Conservation (phyloP, 37 sponge, comb jelly and placozoan species). For the Axinella damicornis region DNA sequence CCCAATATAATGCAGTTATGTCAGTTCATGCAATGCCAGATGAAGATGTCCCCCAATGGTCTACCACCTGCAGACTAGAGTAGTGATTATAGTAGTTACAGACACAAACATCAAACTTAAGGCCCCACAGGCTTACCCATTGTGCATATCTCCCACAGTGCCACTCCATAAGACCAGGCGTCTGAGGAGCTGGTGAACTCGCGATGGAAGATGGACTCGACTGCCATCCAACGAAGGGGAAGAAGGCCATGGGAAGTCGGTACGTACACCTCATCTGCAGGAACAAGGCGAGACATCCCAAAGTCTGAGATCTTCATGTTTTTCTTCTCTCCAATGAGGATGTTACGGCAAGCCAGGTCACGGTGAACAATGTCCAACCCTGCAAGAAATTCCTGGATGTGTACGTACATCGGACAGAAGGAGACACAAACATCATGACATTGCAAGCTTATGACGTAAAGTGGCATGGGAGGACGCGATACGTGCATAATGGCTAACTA, state of each 20-base stretch:
- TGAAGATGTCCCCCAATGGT: no score
- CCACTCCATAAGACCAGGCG: constrained; percentile 79
- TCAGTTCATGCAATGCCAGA: no score
- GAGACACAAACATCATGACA: background rate
- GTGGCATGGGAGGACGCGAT: no score
- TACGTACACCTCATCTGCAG: constrained; percentile 65
- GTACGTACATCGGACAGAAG: no score
- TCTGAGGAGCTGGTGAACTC: constrained; percentile 74
- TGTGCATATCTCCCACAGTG: constrained; percentile 82
- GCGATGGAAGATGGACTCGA: constrained; percentile 67
- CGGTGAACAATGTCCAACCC: constrained; percentile 72
- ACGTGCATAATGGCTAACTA: no score
- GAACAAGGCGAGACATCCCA: constrained; percentile 64
- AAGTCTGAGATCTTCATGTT: constrained; percentile 80
- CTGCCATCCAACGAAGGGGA: constrained; percentile 83
- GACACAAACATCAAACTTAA: background rate
- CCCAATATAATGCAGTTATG: no score
- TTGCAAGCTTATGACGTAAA: background rate
- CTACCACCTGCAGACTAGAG: no score
- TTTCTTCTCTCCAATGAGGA: constrained; percentile 80
- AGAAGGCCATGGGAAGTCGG: constrained; percentile 61
- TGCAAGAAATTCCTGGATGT: constrained; percentile 56
- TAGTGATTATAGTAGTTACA: no score
- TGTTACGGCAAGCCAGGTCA: constrained; percentile 83
- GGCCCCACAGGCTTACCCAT: no score